Evolutionary conservation across 2,797 vertebrate species (phyloP).

Genomic region (Dermochelys coriacea): DNA sequence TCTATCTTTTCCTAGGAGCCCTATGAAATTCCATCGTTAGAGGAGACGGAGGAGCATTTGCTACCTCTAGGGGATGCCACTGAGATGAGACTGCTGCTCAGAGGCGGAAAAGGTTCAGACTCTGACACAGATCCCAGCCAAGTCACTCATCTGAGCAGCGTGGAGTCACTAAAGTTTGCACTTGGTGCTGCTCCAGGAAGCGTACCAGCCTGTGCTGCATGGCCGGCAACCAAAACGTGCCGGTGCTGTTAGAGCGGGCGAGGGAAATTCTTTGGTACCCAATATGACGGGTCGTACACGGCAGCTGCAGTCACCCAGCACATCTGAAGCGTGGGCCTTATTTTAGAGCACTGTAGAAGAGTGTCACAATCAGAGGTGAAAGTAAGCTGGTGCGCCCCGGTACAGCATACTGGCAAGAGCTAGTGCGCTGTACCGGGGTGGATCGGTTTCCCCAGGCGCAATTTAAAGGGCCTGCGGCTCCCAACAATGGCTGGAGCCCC

Average conservation of each 20-base stretch:
- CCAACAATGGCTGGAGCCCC: no score
- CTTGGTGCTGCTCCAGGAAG: not conserved
- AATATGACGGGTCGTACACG: not conserved
- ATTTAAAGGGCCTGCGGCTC: no score
- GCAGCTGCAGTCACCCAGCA: not conserved
- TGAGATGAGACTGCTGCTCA: not conserved
- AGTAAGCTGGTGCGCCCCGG: no score
- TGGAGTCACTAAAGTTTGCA: not conserved
- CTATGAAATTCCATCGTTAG: not conserved
- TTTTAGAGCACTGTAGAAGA: fast-evolving
- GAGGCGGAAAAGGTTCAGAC: not conserved
- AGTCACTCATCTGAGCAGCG: not conserved
- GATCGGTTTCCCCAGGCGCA: no score
- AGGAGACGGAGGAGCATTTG: not conserved
- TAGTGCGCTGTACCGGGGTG: no score
- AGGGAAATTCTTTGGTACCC: not conserved
- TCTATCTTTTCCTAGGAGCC: not conserved
- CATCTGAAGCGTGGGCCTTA: not conserved
- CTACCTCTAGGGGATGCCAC: not conserved
- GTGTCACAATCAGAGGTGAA: not conserved
- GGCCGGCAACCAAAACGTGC: not conserved
- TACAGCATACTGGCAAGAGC: no score
- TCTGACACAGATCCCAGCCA: not conserved
- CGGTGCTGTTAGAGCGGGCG: not conserved
- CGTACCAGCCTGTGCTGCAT: not conserved